phyloP scores from a whole-genome alignment of 2,797 vertebrate species.

The Microhierax caerulescens region DNA sequence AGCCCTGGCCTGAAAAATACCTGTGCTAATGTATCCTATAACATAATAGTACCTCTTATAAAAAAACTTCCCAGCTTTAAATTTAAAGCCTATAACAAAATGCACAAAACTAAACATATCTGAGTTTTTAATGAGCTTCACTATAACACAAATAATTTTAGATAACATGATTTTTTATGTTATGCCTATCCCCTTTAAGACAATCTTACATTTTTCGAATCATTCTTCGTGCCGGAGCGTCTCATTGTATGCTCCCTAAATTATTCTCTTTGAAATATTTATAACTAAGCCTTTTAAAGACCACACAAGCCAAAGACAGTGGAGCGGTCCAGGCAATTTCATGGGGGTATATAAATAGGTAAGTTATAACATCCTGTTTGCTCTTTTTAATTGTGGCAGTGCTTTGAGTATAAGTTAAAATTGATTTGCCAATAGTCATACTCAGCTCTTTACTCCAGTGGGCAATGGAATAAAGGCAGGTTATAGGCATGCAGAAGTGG shows the following conservation, averaged over 20 bases:
- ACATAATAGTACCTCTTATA: background rate
- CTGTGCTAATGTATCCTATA: background rate
- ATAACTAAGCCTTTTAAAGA: background rate
- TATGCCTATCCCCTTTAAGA: background rate
- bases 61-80: background rate
- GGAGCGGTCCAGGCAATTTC: background rate
- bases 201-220: background rate
- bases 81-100: background rate
- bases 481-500: background rate
- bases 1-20: background rate
- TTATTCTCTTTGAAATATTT: background rate
- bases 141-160: background rate
- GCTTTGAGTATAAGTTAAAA: background rate
- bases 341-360: background rate
- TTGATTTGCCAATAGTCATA: background rate
- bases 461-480: background rate
- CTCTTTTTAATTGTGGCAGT: background rate
- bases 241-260: background rate
- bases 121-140: background rate
- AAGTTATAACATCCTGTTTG: background rate
- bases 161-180: background rate
- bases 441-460: background rate
- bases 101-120: background rate
- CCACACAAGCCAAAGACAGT: background rate
- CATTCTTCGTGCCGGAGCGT: background rate